Conservation (phyloP, 2,113 vertebrate species). For the Tragelaphus imberbis region DNA sequence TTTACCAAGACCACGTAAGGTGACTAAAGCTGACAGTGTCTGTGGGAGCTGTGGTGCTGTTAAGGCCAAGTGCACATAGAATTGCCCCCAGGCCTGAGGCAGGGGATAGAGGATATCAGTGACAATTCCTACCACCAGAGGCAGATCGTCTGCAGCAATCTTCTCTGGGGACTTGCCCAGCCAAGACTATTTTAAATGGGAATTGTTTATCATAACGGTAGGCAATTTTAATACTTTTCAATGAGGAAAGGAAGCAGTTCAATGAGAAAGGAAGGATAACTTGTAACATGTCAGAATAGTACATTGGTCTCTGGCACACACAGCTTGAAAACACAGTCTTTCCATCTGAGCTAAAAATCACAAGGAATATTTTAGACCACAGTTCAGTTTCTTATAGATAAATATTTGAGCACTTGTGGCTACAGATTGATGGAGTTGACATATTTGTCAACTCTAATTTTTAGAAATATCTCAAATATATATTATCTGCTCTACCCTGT, state of each 20-base stretch:
- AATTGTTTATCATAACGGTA: background rate
- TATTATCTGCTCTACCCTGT: background rate
- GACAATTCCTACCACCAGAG: background rate
- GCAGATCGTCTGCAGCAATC: background rate
- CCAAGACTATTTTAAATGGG: background rate
- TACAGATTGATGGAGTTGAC: background rate
- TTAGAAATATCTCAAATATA: background rate
- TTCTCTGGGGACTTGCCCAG: background rate
- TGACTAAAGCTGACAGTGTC: background rate
- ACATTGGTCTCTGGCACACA: background rate
- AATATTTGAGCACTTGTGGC: constrained; percentile 19
- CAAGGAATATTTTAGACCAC: constrained; percentile 13
- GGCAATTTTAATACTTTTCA: constrained; percentile 4
- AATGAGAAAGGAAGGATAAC: background rate
- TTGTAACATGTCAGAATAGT: background rate
- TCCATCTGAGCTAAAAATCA: constrained; percentile 18
- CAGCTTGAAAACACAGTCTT: constrained; percentile 41
- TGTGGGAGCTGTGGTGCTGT: background rate
- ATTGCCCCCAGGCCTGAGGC: background rate
- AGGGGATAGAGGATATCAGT: background rate
- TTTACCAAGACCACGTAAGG: background rate
- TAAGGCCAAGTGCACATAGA: background rate
- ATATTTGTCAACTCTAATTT: background rate
- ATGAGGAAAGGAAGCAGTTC: background rate
- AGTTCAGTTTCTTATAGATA: constrained; percentile 28